Evolutionary conservation across 2,113 vertebrate species (phyloP), one percentile per base, ranked within the genome.

Genomic region (Takifugu bimaculatus): DNA sequence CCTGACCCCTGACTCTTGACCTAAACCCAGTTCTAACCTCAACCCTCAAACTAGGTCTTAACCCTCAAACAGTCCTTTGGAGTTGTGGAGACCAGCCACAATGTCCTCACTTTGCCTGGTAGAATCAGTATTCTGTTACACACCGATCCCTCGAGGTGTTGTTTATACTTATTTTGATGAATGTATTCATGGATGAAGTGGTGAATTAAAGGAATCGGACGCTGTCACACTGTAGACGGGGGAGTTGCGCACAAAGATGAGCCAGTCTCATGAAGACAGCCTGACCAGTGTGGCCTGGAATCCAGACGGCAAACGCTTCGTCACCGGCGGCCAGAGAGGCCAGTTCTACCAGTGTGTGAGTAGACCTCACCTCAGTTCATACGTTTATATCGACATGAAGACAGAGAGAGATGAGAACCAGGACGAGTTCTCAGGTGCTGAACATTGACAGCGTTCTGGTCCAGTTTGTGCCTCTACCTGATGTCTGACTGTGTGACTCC

Each of bases 271-370:
- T 26, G 97, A 99, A 90, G 97, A 99, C 87, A 99, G 97, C 87
- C 90, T 99, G 88, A 98, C 97, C 64, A 98, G 96, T 0, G 97
- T 98, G 76, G 97, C 97, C 64, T 99, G 97, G 97, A 99, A 98
- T 88, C 96, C 97, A 2, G 97, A 99, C 50, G 96, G 96, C 65
- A 98, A 98, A 47, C 95, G 97, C 67, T 99, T 98, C 60, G 96
- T 99, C 70, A 98, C 97, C 0, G 97, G 97, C 69, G 97, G 97
- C 52, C 97, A 99, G 69, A 92, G 97, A 55, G 97, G 97, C 5
- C 97, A 99, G 86, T 99, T 99, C 89, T 99, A 99, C 80, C 97
- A 99, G 79, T 99, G 83, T 93, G 97, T 99, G 88, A 94, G 96
- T 94, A 5, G 5, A 57, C 11, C 3, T 47, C 14, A 13, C 2